Conservation (phyloP, 2,113 vertebrate species). For the Tichodroma muraria region DNA sequence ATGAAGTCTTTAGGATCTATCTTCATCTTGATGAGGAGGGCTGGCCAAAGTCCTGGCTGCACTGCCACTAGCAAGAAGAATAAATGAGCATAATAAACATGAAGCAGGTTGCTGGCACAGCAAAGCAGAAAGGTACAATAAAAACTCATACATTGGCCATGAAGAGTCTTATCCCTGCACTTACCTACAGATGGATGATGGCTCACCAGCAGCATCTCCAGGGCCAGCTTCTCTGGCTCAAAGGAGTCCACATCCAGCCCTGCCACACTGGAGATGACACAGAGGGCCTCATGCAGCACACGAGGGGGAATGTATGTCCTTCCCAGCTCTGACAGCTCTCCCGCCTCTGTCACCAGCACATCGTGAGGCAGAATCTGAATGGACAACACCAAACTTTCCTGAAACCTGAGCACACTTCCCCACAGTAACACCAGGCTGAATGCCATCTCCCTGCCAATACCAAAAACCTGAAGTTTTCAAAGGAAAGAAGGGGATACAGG, state of each 20-base stretch:
- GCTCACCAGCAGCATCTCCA: constrained; percentile 83
- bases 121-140: background rate
- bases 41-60: constrained; percentile 82
- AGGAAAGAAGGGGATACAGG: background rate
- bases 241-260: constrained; percentile 74
- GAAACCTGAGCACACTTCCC: background rate
- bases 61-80: constrained; percentile 69
- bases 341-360: constrained; percentile 76
- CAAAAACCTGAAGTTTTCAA: background rate
- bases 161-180: background rate
- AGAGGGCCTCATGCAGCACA: constrained; percentile 82
- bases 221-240: constrained; percentile 82
- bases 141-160: background rate
- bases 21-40: constrained; percentile 86
- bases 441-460: background rate
- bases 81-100: background rate
- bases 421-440: background rate
- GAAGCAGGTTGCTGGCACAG: background rate
- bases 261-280: constrained; percentile 79
- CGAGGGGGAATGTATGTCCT: constrained; percentile 79
- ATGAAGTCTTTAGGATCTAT: constrained; percentile 83
- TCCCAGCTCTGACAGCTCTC: constrained; percentile 84
- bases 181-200: constrained; percentile 92
- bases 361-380: constrained; percentile 81
- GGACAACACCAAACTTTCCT: background rate